Evolutionary conservation across 2,113 vertebrate species (phyloP), one percentile per base, ranked within the genome.

Genomic region (Sapajus apella): DNA sequence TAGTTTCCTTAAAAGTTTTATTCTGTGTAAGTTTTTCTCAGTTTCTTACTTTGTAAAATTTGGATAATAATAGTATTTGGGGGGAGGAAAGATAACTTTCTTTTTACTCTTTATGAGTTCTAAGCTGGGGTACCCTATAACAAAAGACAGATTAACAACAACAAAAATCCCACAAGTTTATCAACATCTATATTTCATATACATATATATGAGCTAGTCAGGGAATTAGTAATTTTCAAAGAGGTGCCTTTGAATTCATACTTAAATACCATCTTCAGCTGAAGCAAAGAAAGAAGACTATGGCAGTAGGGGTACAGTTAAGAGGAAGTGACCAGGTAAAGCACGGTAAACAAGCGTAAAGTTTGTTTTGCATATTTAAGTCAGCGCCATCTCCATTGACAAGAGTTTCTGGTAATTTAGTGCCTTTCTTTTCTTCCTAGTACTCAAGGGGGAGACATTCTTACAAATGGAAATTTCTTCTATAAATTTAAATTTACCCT

Each of bases 1-100:
- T 37, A 13, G 13, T 88, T 94, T 94, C 73, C 82, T 58, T 92
- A 58, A 93, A 8, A 58, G 23, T 91, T 95, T 83, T 75, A 79
- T 64, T 76, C n/a, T 85, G 30, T 21, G 16, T 70, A 68, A 76
- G 8, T 73, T 47, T 45, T 12, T 88, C 30, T 81, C 40, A 47
- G 4, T 40, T 87, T 52, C 30, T 75, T 77, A 45, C 70, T 90
- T 94, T 68, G 30, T 45, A 85, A 93, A 68, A 86, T 79, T 58
- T 37, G 37, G 8, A 81, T 90, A 68, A 87, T 81, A 47, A 30
- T 70, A 77, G 40, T 27, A 61, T 70, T 37, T 76, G 2, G 37
- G 25, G 25, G 47, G 56, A 56, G 30, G 30, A 16, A 66, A 43
- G 50, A 64, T 52, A 43, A n/a, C 25, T 73, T 73, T 40, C 35